Conservation (phyloP, 1,140 invertebrate species). For the Bombus confusus region DNA sequence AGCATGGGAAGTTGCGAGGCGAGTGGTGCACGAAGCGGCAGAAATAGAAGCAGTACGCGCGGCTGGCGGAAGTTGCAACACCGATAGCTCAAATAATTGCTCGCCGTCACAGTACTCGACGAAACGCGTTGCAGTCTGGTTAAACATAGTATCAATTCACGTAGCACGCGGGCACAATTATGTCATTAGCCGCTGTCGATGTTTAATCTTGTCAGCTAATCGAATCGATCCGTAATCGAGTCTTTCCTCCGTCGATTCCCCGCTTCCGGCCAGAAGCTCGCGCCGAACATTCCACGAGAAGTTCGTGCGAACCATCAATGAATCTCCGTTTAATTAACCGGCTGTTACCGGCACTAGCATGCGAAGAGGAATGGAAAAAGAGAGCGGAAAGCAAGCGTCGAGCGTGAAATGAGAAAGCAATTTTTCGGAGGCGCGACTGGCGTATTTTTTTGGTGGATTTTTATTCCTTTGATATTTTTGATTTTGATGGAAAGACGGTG, state of each 20-base stretch:
- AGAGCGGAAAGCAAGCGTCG: not conserved
- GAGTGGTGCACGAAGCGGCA: too few species aligned
- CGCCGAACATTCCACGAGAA: not conserved
- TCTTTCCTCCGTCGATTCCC: not conserved
- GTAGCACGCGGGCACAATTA: not conserved
- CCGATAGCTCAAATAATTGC: not conserved
- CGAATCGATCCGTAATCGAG: conserved; percentile 19
- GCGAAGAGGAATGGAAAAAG: too few species aligned
- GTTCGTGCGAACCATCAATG: not conserved
- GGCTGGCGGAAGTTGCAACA: not conserved
- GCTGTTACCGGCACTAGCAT: not conserved
- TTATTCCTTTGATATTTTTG: not conserved
- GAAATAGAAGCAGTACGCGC: not conserved
- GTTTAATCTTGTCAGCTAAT: conserved; percentile 3
- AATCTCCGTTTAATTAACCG: not conserved
- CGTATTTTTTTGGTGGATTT: too few species aligned
- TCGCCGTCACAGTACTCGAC: not conserved
- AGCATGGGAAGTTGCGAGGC: not conserved
- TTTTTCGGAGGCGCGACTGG: too few species aligned
- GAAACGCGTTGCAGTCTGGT: not conserved
- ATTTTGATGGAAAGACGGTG: too few species aligned
- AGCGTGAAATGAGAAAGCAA: not conserved
- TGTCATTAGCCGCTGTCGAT: conserved; percentile 11
- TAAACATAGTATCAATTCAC: conserved; percentile 3
- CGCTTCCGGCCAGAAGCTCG: not conserved